These are phyloP conservation scores for Strix aluco DNA, from an alignment of 2,113 vertebrate species.

Conservation along the genomic window DNA sequence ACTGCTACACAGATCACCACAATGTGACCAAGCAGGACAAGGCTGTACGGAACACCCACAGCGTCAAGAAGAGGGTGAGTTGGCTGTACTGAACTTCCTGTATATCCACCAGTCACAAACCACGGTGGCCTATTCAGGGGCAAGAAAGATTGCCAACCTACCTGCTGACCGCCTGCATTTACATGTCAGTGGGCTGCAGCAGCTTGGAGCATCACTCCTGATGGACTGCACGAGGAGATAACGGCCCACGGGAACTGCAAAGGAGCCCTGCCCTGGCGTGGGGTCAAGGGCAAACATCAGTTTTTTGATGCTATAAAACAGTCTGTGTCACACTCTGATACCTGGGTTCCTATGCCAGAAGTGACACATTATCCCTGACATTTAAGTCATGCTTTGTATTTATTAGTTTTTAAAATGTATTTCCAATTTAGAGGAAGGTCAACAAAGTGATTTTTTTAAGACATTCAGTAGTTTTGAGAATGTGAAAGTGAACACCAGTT, in stretches of 20 bases:
- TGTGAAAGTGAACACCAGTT: background rate
- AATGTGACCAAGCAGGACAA: fast-evolving
- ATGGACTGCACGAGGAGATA: background rate
- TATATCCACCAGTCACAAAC: too few relatives aligned
- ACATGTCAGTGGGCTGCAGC: background rate
- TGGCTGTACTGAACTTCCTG: background rate
- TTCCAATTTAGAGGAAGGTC: background rate
- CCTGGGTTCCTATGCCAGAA: background rate
- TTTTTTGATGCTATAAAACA: background rate
- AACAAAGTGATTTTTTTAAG: background rate
- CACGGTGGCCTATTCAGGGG: fast-evolving
- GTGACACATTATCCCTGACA: background rate
- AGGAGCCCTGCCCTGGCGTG: background rate
- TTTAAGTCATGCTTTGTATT: background rate
- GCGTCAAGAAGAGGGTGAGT: background rate
- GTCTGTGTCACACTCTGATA: too few relatives aligned
- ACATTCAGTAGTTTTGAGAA: background rate
- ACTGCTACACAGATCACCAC: background rate
- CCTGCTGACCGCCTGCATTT: fast-evolving
- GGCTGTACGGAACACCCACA: too few relatives aligned
- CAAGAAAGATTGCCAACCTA: background rate
- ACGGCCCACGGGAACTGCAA: background rate
- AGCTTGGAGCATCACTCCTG: background rate
- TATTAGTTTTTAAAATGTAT: background rate
- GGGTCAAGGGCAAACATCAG: fast-evolving